Evolutionary conservation across 2,888 invertebrate genomes (phyloP), one percentile per base, ranked within the genome.

Genomic region (Formica aserva): DNA sequence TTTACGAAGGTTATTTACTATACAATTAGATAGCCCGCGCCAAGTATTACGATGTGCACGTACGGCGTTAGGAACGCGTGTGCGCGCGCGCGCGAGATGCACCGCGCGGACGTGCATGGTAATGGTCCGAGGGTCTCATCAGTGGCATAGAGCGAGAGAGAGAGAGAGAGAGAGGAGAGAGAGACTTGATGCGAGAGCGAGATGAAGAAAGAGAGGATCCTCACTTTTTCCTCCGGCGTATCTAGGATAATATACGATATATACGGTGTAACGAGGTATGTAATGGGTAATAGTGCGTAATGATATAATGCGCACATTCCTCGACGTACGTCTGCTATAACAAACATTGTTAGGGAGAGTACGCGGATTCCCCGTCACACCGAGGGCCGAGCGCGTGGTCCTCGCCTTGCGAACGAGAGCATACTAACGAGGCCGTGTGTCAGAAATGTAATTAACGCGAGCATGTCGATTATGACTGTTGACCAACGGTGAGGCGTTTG

Each of bases 221-320:
- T 88, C 75, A 76, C 80, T 86, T 91, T 91, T 91, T 91, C 83
- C 77, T 62, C 62, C 66, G 81, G 72, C 88, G 78, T 84, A 67
- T 85, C 87, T 84, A 82, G 81, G 82, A 84, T 89, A 87, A 90
- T 88, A 89, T 90, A 85, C 91, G 90, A 91, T 91, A 88, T 86
- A 66, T 66, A 91, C 88, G 89, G 88, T 88, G 88, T 91, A 92
- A 92, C 92, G 90, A 92, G 92, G 87, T 92, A 90, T 91, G 91
- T 92, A 92, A 92, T 91, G 90, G 92, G 90, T 92, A 92, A 92
- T 92, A 90, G 92, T 89, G 90, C 87, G 91, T 92, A 92, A 92
- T 92, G 90, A 90, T 90, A 91, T 92, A 92, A 92, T 91, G 90
- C 90, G 85, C 86, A 85, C 90, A 91, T 91, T 92, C 90, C 89